phyloP scores from a whole-genome alignment of 1,140 invertebrate species.

The Ridgeia piscesae region DNA sequence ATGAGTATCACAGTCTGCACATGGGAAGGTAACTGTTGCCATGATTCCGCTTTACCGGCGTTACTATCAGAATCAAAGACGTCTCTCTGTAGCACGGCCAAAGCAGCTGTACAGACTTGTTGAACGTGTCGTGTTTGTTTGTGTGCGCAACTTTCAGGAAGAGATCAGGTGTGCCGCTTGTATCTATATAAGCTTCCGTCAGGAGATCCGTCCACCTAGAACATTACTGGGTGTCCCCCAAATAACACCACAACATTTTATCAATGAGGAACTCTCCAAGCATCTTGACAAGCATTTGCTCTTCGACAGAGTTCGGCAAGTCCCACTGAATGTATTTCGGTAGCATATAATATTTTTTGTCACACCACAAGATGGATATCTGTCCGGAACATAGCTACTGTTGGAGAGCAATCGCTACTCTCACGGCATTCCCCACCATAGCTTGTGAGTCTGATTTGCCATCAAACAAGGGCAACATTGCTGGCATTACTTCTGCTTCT shows the following conservation, averaged over 20 bases:
- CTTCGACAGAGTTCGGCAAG: constrained; percentile 36
- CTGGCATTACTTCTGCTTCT: not conserved
- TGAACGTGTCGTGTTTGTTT: not conserved
- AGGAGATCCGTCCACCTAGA: not conserved
- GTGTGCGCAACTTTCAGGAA: not conserved
- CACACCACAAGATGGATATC: constrained; percentile 28
- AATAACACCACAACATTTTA: constrained; percentile 33
- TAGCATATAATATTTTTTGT: constrained; percentile 37
- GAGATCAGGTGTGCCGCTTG: not conserved
- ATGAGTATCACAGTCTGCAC: no score
- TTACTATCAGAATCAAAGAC: not conserved
- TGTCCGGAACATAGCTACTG: constrained; percentile 32
- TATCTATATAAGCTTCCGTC: not conserved
- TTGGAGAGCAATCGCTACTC: not conserved
- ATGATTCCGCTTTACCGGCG: no score
- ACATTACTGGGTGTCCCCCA: constrained; percentile 20
- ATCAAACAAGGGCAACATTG: constrained; percentile 7
- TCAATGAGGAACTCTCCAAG: constrained; percentile 40
- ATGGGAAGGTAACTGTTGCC: no score
- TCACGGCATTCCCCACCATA: not conserved
- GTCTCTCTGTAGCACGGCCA: not conserved
- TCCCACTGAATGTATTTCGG: constrained; percentile 39
- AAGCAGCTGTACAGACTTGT: not conserved
- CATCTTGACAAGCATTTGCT: constrained; percentile 37
- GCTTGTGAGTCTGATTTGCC: constrained; percentile 8